Percentiles rank a stretch among this genome's conserved stretches.
Conservation (phyloP, 2,888 invertebrate genomes). For the Beris chalybata region DNA sequence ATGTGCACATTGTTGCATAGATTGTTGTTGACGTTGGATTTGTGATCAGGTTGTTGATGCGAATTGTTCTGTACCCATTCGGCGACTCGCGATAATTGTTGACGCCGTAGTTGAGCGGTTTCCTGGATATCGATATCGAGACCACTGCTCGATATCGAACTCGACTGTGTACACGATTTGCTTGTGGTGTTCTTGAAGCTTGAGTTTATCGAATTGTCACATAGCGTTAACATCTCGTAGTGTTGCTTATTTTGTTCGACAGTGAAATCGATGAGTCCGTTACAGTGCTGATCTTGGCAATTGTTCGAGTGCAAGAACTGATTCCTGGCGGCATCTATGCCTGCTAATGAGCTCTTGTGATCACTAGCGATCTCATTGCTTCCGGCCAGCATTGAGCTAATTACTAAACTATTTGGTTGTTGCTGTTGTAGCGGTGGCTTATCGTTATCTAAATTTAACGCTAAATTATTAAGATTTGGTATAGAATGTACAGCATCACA, state of each 20-base stretch:
- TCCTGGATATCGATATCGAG: conserved; percentile 52
- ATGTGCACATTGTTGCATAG: not conserved
- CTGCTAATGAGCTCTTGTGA: not conserved
- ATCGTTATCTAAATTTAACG: conserved; percentile 28
- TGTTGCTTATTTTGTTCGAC: conserved; percentile 10
- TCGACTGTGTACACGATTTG: conserved; percentile 48
- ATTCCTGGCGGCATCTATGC: not conserved
- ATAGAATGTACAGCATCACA: conserved; percentile 33
- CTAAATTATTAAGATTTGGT: conserved; percentile 23
- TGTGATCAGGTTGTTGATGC: conserved; percentile 53
- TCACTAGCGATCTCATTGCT: conserved; percentile 2
- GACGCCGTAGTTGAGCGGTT: conserved; percentile 61
- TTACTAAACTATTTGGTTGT: not conserved
- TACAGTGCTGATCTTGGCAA: conserved; percentile 13
- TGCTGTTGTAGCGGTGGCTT: conserved; percentile 17
- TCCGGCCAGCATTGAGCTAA: not conserved
- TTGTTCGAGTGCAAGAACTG: not conserved
- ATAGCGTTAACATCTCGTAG: conserved; percentile 16
- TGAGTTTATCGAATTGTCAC: conserved; percentile 25
- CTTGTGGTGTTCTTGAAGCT: conserved; percentile 27
- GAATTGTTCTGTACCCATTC: conserved; percentile 75
- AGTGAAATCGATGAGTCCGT: conserved; percentile 1
- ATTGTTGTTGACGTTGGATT: conserved; percentile 11
- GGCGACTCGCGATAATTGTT: conserved; percentile 70
- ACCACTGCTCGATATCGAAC: conserved; percentile 50